These are phyloP conservation scores for Andrena marginata DNA, from an alignment of 2,888 invertebrate genomes.

Conservation along the genomic window DNA sequence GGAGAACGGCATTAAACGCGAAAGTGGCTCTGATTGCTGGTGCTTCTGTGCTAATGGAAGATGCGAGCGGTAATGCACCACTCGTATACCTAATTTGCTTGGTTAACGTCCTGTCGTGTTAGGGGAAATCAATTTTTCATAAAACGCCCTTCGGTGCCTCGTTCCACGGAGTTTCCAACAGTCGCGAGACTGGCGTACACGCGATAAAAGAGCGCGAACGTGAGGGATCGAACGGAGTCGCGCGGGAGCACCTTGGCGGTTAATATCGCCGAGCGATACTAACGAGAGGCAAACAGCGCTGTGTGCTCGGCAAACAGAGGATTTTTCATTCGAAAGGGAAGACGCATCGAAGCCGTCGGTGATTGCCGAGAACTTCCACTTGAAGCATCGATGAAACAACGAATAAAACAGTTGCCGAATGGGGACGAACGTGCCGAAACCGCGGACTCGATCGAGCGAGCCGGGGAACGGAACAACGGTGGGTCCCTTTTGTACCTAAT, in stretches of 20 bases:
- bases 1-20: neutral
- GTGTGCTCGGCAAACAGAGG: conserved; percentile 31
- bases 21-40: conserved; percentile 6
- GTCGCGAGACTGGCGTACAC: neutral
- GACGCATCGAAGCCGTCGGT: conserved; percentile 12
- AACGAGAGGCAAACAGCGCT: conserved; percentile 30
- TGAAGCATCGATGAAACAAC: neutral
- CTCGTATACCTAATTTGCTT: no score
- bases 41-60: no score
- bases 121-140: no score
- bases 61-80: no score
- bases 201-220: neutral
- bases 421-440: neutral
- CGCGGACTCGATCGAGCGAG: neutral
- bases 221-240: conserved; percentile 1
- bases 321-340: conserved; percentile 32
- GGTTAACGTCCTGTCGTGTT: no score
- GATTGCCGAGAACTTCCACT: conserved; percentile 1
- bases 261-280: conserved; percentile 40
- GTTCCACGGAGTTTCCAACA: neutral
- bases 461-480: neutral
- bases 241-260: conserved; percentile 24
- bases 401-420: neutral
- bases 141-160: neutral
- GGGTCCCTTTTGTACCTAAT: conserved; percentile 5